These are phyloP conservation scores for Passer montanus DNA, from an alignment of 2,113 vertebrate species.

Conservation along the genomic window DNA sequence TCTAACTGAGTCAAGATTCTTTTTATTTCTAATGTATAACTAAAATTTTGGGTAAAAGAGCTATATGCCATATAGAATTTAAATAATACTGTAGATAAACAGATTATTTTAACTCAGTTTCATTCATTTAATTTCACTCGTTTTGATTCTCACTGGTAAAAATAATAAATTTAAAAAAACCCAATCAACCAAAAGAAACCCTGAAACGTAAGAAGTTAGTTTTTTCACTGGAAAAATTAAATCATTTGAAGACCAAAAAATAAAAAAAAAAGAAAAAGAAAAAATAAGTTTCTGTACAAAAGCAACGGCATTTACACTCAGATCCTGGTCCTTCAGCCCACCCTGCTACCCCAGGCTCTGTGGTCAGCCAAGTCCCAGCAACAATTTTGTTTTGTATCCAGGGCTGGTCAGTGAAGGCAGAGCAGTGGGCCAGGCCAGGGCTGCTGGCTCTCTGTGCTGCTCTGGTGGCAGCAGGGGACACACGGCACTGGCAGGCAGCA, in stretches of 20 bases:
- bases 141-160: background rate
- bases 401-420: background rate
- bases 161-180: background rate
- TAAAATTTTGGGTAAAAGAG: background rate
- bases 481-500: fast-evolving
- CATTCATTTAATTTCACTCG: background rate
- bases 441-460: background rate
- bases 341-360: background rate
- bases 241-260: background rate
- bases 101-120: background rate
- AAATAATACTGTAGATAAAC: background rate
- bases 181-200: background rate
- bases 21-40: background rate
- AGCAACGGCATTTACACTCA: background rate
- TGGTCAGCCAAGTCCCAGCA: background rate
- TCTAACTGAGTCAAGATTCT: background rate
- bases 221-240: background rate
- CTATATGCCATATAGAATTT: background rate
- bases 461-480: background rate
- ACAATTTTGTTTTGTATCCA: too few relatives aligned
- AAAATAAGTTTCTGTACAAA: background rate
- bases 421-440: background rate
- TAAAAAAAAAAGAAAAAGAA: background rate
- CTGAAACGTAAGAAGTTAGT: background rate
- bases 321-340: background rate